These are phyloP conservation scores for Aspiorhynchus laticeps DNA, from an alignment of 2,113 vertebrate species.

Conservation along the genomic window DNA sequence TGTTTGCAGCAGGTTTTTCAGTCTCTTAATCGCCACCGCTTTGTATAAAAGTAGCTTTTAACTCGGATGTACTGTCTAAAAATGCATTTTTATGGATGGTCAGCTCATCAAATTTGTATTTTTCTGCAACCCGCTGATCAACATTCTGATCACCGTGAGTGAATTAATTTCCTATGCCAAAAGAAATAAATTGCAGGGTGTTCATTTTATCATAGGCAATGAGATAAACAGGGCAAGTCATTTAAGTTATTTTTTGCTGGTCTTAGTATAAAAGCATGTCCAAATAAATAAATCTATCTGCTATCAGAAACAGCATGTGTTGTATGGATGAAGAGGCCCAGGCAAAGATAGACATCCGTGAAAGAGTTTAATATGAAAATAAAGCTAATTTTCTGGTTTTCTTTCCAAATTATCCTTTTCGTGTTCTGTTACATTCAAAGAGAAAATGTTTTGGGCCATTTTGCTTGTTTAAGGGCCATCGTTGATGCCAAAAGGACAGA, in stretches of 20 bases:
- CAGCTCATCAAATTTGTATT: conserved; percentile 8
- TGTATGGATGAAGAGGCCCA: conserved; percentile 9
- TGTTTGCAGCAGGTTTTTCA: neutral
- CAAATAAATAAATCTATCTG: conserved; percentile 14
- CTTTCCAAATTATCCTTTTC: neutral
- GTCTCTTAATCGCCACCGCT: neutral
- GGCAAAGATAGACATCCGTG: neutral
- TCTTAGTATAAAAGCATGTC: conserved; percentile 22
- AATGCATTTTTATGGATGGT: conserved; percentile 8
- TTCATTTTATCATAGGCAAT: conserved; percentile 30
- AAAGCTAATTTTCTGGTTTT: conserved; percentile 1
- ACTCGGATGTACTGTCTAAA: neutral
- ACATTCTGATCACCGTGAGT: conserved; percentile 24
- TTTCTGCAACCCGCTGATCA: conserved; percentile 17
- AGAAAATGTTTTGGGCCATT: neutral
- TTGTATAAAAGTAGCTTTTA: neutral
- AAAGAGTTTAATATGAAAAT: neutral
- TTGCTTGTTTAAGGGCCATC: neutral
- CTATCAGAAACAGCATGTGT: neutral
- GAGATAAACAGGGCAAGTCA: conserved; percentile 25
- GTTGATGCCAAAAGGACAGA: neutral
- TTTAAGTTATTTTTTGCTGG: neutral
- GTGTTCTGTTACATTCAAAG: neutral
- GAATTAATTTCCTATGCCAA: conserved; percentile 20
- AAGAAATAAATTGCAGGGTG: conserved; percentile 27